phyloP scores from a whole-genome alignment of 2,113 vertebrate genomes.

The Larimichthys polyactis region DNA sequence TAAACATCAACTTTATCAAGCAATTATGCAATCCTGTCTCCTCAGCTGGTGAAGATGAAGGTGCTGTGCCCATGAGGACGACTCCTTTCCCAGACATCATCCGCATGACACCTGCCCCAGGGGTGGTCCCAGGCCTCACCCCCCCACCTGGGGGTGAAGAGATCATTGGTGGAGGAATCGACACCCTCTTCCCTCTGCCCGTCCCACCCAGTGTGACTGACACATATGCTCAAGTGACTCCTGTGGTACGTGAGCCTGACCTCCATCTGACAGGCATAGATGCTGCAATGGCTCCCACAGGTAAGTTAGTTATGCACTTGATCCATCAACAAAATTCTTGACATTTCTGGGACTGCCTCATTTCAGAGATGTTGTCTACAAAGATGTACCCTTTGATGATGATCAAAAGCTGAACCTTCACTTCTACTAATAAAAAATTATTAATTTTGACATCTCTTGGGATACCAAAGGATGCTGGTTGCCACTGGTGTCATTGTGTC shows the following conservation, averaged over 20 bases:
- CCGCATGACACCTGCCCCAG: constrained; percentile 75
- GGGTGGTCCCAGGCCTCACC: constrained; percentile 74
- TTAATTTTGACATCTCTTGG: neutral
- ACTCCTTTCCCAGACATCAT: constrained; percentile 82
- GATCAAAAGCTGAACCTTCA: no score
- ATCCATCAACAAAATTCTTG: neutral
- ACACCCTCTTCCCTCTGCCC: constrained; percentile 80
- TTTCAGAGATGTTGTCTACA: no score
- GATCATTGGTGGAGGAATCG: constrained; percentile 80
- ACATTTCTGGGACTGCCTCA: neutral
- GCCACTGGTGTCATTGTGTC: no score
- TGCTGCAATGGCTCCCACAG: constrained; percentile 76
- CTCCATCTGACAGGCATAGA: constrained; percentile 15
- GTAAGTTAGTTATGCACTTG: constrained; percentile 72
- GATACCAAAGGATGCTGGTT: no score
- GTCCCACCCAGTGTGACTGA: constrained; percentile 55
- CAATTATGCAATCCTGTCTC: neutral
- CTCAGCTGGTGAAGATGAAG: constrained; percentile 59
- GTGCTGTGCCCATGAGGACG: constrained; percentile 43
- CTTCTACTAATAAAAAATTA: no score
- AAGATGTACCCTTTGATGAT: no score
- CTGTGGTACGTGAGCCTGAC: constrained; percentile 29
- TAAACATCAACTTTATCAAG: neutral
- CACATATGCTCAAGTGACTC: constrained; percentile 17
- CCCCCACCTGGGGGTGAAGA: constrained; percentile 76